Conservation (phyloP, 1,140 invertebrate genomes). For the Periplaneta americana region DNA sequence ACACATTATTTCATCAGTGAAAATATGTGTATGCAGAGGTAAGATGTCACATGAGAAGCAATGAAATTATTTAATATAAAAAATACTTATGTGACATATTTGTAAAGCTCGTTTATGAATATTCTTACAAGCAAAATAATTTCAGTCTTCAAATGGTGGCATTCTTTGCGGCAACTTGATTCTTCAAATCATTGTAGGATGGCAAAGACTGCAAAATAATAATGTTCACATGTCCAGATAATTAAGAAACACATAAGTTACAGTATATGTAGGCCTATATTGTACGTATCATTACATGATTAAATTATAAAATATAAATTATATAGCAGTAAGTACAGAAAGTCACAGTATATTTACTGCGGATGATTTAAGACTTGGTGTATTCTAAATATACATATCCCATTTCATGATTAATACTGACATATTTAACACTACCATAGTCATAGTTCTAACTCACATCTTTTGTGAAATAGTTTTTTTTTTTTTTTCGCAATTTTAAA, state of each 20-base stretch:
- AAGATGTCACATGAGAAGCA: background rate
- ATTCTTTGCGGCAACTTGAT: slow-evolving; percentile 6
- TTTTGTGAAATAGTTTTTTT: no score
- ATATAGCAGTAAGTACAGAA: background rate
- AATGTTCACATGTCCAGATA: background rate
- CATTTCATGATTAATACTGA: no score
- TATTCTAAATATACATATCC: no score
- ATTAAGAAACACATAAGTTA: background rate
- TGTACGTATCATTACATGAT: background rate
- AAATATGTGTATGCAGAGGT: no score
- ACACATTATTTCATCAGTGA: background rate
- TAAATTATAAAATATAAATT: background rate
- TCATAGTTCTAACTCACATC: no score
- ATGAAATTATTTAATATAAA: background rate
- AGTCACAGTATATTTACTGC: background rate
- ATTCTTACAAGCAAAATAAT: background rate
- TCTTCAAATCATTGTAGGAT: slow-evolving; percentile 16
- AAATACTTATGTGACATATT: no score
- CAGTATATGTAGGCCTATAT: no score
- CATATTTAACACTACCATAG: no score
- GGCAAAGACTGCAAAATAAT: slow-evolving; percentile 15
- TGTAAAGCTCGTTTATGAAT: background rate
- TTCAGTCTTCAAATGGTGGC: slow-evolving; percentile 3
- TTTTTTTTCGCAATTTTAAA: no score
- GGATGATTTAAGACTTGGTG: no score